Evolutionary conservation across 2,888 invertebrate species (phyloP), one percentile per base, ranked within the genome.

Genomic region (Athetis lepigone): DNA sequence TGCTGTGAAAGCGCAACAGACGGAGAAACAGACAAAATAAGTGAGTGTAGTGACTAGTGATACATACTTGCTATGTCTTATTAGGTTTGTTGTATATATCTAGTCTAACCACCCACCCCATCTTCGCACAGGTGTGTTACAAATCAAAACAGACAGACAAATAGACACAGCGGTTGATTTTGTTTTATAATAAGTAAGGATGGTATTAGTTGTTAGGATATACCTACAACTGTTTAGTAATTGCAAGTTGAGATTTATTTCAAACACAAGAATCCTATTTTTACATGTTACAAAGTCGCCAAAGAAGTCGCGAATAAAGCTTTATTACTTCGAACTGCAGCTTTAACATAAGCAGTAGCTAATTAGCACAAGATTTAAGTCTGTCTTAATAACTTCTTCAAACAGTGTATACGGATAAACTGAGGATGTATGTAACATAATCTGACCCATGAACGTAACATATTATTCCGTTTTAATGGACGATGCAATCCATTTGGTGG

Each of bases 401-500:
- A 25, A 6, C 39, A 16, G 13, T 49, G 51, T 29, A 39, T 2
- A n/a, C 8, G 21, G 18, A 52, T 16, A 13, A 16, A 43, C 1
- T n/a, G 23, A 25, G 47, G 25, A 60, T n/a, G 49, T 40, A 45
- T 46, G 37, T 50, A 40, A 50, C 36, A 62, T 36, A 58, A 74
- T 56, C 65, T 55, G 51, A 50, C 47, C 60, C 25, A 55, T 50
- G 54, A 74, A 75, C 74, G 51, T 63, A 68, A 55, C 72, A 49
- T 70, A 69, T 74, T 75, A 77, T 80, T 72, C 58, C 56, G 72
- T 84, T 84, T 85, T 86, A 87, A 88, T 86, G 83, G 79, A 87
- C 84, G 85, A 87, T 84, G 85, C 86, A 86, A 87, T 88, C 84
- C 86, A 88, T 88, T 87, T 82, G 79, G 77, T 82, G 79, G 82